A percentile compares a stretch with the other conserved stretches of the same genome.
Conservation (phyloP, 2,113 vertebrate species). For the Ophthalmolycus amberensis region DNA sequence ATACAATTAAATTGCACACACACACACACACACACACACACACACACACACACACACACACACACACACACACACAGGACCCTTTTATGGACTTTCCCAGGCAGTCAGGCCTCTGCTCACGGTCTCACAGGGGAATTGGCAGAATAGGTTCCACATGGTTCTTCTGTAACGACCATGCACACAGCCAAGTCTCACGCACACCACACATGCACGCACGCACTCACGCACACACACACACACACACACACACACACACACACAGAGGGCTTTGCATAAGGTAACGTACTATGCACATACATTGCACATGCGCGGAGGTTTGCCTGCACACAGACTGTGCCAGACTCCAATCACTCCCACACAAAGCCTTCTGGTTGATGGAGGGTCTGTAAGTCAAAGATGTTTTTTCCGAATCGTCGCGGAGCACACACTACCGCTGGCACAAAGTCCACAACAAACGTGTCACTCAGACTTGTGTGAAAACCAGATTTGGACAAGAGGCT, state of each 20-base stretch:
- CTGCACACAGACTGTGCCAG: slow-evolving; percentile 46
- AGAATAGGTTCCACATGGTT: slow-evolving; percentile 89
- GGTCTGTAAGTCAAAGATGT: slow-evolving; percentile 47
- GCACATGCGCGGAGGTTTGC: slow-evolving; percentile 35
- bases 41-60: slow-evolving; percentile 18
- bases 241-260: slow-evolving; percentile 46
- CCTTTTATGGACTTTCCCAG: slow-evolving; percentile 88
- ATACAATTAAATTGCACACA: slow-evolving; percentile 51
- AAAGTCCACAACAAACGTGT: slow-evolving; percentile 33
- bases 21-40: slow-evolving; percentile 11
- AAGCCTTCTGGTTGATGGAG: slow-evolving; percentile 61
- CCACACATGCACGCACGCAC: slow-evolving; percentile 45
- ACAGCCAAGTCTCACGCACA: slow-evolving; percentile 29
- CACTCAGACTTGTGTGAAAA: slow-evolving; percentile 52
- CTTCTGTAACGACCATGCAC: slow-evolving; percentile 67
- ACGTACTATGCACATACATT: slow-evolving; percentile 40
- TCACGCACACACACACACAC: slow-evolving; percentile 36
- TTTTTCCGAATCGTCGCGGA: slow-evolving; percentile 45
- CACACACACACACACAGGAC: slow-evolving; percentile 73
- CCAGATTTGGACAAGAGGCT: not conserved
- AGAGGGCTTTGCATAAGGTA: slow-evolving; percentile 40
- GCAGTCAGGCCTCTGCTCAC: slow-evolving; percentile 76
- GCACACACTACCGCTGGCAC: slow-evolving; percentile 22
- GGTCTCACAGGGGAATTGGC: slow-evolving; percentile 85
- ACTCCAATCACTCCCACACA: slow-evolving; percentile 60